phyloP scores from a whole-genome alignment of 2,888 invertebrate genomes.

The Cloeon dipterum region DNA sequence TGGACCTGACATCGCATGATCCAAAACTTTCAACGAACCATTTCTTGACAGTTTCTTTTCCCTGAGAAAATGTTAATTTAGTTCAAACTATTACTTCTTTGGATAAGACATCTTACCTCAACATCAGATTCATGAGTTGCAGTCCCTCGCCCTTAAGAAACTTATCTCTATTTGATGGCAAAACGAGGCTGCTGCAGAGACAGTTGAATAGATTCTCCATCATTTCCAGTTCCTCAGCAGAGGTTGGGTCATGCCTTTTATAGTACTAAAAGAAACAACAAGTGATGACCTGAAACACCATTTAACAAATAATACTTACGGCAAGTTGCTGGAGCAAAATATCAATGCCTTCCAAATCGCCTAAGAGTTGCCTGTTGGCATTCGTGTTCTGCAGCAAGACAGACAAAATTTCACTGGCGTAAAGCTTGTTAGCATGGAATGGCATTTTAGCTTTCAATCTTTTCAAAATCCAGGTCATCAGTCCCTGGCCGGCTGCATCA shows the following conservation, averaged over 20 bases:
- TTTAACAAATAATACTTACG: too few species aligned
- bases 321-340: conserved; percentile 85
- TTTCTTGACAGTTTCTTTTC: conserved; percentile 93
- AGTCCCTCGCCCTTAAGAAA: conserved; percentile 93
- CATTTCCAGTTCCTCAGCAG: conserved; percentile 85
- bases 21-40: conserved; percentile 90
- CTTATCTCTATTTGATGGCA: conserved; percentile 63
- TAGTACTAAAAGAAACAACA: conserved; percentile 35
- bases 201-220: conserved; percentile 98
- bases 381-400: conserved; percentile 81
- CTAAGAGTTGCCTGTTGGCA: conserved; percentile 54
- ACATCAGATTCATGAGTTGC: conserved; percentile 98
- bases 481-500: conserved; percentile 75
- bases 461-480: conserved; percentile 79
- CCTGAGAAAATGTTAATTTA: conserved; percentile 17
- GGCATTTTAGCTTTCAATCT: conserved; percentile 71
- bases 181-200: conserved; percentile 82
- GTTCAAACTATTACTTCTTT: too few species aligned
- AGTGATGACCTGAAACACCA: too few species aligned
- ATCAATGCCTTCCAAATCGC: conserved; percentile 92
- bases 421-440: conserved; percentile 87
- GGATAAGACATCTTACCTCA: conserved; percentile 32
- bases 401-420: conserved; percentile 86
- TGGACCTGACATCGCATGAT: conserved; percentile 85
- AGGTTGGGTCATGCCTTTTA: conserved; percentile 79